Evolutionary conservation across 2,888 invertebrate species (phyloP), one percentile per base, ranked within the genome.

Genomic region (Euspilapteryx auroguttella): DNA sequence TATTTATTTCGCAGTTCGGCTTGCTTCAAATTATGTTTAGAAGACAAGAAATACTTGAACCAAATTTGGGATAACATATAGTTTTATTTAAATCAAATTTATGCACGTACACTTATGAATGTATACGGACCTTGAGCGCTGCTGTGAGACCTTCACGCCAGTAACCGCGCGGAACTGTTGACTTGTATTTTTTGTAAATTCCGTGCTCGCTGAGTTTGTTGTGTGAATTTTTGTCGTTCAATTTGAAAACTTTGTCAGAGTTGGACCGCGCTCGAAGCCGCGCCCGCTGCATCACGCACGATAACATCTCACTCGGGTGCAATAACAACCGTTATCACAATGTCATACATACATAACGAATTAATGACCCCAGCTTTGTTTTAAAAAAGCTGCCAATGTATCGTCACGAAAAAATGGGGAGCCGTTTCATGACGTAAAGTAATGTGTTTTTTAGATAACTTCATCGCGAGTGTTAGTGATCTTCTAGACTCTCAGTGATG

Each of bases 111-210:
- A 22, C 14, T 21, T 69, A 69, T 63, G 68, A 68, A 64, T 68
- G 65, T 73, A 62, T 62, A 57, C 61, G 56, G 65, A 75, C 73
- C 73, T 73, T 75, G 73, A 71, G 65, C 59, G 49, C 55, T 55
- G 54, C 52, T 57, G 59, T 54, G 61, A 71, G 73, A 69, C 73
- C 73, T 73, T 73, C 71, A 61, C 65, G 66, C 55, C 57, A 50
- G 73, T 75, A 71, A 73, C 73, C 59, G 73, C 69, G 73, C 73
- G 73, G 73, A 75, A 75, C 69, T 71, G 53, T 66, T 49, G 63
- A 57, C 56, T 55, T 57, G 57, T 47, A 49, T 59, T 68, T 64
- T 75, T 73, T 69, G 68, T 64, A 58, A 65, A 66, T 64, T 62
- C 65, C 51, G 61, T 57, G 57, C 65, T 68, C 49, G 68, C 59